phyloP scores from a whole-genome alignment of 2,113 vertebrate genomes.

The Bujurquina vittata region DNA sequence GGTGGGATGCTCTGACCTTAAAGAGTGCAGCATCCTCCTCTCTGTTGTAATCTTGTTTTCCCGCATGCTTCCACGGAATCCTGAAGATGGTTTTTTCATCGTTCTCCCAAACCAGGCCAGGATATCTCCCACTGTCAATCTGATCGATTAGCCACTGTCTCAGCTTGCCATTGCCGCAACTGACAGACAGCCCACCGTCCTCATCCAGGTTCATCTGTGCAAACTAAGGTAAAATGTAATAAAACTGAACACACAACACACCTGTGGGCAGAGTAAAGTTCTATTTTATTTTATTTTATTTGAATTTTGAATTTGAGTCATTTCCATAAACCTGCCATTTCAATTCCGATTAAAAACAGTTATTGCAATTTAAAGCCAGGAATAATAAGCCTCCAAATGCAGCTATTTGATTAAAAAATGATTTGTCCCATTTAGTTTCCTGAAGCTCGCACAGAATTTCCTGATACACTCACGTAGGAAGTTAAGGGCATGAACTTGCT shows the following conservation, averaged over 20 bases:
- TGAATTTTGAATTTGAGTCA: neutral
- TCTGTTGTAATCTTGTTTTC: conserved; percentile 98
- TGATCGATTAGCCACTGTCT: conserved; percentile 99
- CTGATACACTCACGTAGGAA: neutral
- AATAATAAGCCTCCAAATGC: neutral
- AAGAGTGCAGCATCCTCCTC: conserved; percentile 98
- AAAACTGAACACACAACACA: neutral
- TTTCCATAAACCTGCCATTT: neutral
- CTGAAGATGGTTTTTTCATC: conserved; percentile 94
- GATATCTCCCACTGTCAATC: conserved; percentile 93
- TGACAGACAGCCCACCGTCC: conserved; percentile 84
- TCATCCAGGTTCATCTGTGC: conserved; percentile 80
- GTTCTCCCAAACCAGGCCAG: conserved; percentile 95
- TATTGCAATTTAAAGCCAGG: neutral
- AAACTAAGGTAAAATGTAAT: conserved; percentile 17
- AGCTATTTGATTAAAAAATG: neutral
- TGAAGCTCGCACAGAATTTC: neutral
- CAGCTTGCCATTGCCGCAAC: conserved; percentile 96
- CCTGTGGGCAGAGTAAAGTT: neutral
- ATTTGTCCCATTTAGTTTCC: neutral
- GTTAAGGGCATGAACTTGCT: neutral
- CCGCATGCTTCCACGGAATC: conserved; percentile 98
- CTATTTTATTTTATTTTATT: neutral
- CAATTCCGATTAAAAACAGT: neutral
- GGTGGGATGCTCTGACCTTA: conserved; percentile 82